Conservation (phyloP, 2,797 vertebrate genomes). For the Fundulus diaphanus region DNA sequence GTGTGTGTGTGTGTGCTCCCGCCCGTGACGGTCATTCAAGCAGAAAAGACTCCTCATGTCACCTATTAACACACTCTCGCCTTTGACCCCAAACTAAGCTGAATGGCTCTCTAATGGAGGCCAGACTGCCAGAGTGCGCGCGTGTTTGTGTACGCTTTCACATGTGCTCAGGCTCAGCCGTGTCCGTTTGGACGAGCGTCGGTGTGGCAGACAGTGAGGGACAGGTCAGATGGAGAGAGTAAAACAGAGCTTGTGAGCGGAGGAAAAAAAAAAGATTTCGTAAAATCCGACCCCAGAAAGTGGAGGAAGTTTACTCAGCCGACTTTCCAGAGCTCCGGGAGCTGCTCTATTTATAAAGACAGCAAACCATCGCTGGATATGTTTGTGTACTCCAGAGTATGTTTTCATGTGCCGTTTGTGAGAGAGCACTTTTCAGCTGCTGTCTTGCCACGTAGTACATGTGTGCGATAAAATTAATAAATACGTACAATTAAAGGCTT, state of each 20-base stretch:
- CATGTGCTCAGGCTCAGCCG: conserved; percentile 31
- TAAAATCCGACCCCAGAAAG: conserved; percentile 63
- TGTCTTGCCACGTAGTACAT: conserved; percentile 21
- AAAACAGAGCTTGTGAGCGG: conserved; percentile 44
- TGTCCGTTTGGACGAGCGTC: conserved; percentile 24
- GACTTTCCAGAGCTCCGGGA: conserved; percentile 68
- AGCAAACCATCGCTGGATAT: conserved; percentile 63
- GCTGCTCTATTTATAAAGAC: conserved; percentile 80
- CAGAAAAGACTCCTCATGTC: conserved; percentile 79
- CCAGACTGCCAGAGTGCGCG: conserved; percentile 63
- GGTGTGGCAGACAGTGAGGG: conserved; percentile 18
- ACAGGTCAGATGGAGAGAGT: conserved; percentile 11
- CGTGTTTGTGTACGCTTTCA: conserved; percentile 47
- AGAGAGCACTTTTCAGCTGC: conserved; percentile 25
- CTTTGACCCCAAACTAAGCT: conserved; percentile 71
- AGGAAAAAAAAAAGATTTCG: conserved; percentile 57
- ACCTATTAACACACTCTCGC: conserved; percentile 78
- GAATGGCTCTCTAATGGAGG: conserved; percentile 76
- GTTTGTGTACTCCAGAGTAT: conserved; percentile 33
- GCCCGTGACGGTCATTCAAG: conserved; percentile 71
- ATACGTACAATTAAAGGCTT: conserved; percentile 86
- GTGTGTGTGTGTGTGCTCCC: conserved; percentile 29
- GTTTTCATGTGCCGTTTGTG: conserved; percentile 51
- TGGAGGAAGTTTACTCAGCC: conserved; percentile 79
- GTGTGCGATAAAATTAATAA: conserved; percentile 82